These are phyloP conservation scores for Oeneis ivallda DNA, from an alignment of 2,888 invertebrate species.

Conservation along the genomic window DNA sequence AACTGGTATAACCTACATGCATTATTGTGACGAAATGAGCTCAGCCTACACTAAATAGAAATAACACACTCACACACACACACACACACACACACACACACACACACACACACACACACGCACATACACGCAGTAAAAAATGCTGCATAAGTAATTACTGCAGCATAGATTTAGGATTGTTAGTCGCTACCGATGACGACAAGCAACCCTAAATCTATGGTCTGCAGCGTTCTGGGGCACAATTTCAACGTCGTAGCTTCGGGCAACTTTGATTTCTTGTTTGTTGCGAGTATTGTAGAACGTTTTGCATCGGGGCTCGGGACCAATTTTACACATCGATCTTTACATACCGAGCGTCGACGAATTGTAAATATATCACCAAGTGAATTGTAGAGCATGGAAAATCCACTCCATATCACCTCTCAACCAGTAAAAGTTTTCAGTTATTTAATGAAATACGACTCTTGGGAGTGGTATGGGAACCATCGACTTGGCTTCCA, in stretches of 20 bases:
- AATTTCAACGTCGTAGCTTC: constrained; percentile 14
- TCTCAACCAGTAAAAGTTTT: no score
- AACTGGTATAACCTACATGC: no score
- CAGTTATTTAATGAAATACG: no score
- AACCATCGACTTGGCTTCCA: no score
- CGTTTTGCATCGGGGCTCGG: constrained; percentile 12
- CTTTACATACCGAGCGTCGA: background rate
- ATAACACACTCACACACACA: no score
- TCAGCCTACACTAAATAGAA: no score
- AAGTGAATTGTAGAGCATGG: background rate
- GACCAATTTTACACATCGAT: background rate
- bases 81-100: no score
- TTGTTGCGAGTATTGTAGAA: constrained; percentile 17
- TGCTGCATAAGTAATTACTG: background rate
- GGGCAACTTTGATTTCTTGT: constrained; percentile 25
- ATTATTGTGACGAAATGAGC: no score
- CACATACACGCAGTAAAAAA: background rate
- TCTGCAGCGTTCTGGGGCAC: background rate
- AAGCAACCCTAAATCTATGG: background rate
- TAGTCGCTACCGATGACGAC: no score
- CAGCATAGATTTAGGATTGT: no score
- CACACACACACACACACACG: no score
- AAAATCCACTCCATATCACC: background rate
- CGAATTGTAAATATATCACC: background rate
- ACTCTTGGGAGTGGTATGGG: no score